These are phyloP conservation scores for Alaudala cheleensis DNA, from an alignment of 2,113 vertebrate genomes.

Conservation along the genomic window DNA sequence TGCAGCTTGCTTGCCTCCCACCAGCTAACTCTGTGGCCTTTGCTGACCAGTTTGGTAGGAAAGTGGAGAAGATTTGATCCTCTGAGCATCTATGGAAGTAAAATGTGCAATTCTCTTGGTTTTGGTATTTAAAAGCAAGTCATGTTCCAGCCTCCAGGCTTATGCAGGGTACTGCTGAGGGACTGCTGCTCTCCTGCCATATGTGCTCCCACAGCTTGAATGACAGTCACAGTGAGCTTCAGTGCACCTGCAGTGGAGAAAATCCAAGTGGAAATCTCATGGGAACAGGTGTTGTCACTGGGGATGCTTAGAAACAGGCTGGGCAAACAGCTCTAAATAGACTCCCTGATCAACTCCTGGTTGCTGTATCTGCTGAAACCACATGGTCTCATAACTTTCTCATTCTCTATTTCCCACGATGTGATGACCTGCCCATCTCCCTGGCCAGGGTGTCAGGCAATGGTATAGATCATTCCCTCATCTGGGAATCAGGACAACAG, in stretches of 20 bases:
- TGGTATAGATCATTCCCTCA: background rate
- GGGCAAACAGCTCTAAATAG: background rate
- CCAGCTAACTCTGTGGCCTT: background rate
- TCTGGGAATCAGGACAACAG: background rate
- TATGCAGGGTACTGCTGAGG: background rate
- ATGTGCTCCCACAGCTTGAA: constrained; percentile 15
- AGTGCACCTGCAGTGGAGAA: constrained; percentile 10
- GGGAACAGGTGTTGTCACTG: background rate
- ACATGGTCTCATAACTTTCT: background rate
- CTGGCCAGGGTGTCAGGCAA: background rate
- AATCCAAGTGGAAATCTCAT: constrained; percentile 4
- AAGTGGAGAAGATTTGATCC: background rate
- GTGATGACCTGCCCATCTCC: background rate
- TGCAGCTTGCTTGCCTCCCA: background rate
- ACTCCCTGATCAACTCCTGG: background rate
- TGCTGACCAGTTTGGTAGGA: background rate
- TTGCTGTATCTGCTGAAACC: background rate
- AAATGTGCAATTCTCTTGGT: background rate
- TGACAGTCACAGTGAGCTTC: background rate
- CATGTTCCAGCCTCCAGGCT: background rate
- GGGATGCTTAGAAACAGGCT: constrained; percentile 27
- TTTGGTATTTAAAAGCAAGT: constrained; percentile 1
- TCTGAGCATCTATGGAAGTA: background rate
- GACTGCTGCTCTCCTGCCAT: constrained; percentile 15
- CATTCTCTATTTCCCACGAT: background rate